Percentiles rank a stretch among this genome's conserved stretches.
phyloP scores from a whole-genome alignment of 2,888 invertebrate species.

The Trissolcus brochymenae region DNA sequence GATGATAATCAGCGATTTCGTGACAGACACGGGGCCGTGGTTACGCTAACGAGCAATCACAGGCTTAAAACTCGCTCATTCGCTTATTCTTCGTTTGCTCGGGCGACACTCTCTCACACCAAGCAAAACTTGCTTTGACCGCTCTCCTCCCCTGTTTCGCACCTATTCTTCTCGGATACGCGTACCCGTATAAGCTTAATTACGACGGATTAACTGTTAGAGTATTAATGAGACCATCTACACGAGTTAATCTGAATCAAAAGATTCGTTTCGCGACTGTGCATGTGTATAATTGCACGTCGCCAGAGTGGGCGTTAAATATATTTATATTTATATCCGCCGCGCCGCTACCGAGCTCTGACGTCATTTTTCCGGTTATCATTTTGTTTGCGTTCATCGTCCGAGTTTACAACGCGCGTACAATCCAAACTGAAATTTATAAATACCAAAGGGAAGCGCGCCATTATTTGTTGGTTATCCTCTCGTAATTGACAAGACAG shows the following conservation, averaged over 20 bases:
- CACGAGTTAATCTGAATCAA: constrained; percentile 46
- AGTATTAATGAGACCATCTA: constrained; percentile 57
- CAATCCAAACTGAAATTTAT: constrained; percentile 15
- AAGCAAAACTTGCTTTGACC: constrained; percentile 59
- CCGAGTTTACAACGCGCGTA: constrained; percentile 13
- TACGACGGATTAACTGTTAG: constrained; percentile 57
- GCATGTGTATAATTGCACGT: constrained; percentile 24
- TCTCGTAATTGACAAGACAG: background rate
- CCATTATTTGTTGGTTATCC: constrained; percentile 4
- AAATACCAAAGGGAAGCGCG: background rate
- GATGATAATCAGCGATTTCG: constrained; percentile 77
- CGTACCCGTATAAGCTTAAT: constrained; percentile 55
- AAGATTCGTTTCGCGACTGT: constrained; percentile 44
- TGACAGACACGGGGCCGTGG: constrained; percentile 77
- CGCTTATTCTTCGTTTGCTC: constrained; percentile 64
- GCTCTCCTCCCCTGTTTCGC: constrained; percentile 56
- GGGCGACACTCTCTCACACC: constrained; percentile 68
- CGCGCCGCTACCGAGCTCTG: constrained; percentile 2
- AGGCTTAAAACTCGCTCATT: constrained; percentile 65
- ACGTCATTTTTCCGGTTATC: constrained; percentile 23
- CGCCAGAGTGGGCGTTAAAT: constrained; percentile 22
- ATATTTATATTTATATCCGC: constrained; percentile 28
- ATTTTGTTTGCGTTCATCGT: constrained; percentile 12
- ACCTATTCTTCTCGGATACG: constrained; percentile 57
- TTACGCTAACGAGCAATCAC: constrained; percentile 76